Base-by-base conservation (phyloP, 2,113 vertebrate genomes). In the Hirundichthys speculiger region DNA sequence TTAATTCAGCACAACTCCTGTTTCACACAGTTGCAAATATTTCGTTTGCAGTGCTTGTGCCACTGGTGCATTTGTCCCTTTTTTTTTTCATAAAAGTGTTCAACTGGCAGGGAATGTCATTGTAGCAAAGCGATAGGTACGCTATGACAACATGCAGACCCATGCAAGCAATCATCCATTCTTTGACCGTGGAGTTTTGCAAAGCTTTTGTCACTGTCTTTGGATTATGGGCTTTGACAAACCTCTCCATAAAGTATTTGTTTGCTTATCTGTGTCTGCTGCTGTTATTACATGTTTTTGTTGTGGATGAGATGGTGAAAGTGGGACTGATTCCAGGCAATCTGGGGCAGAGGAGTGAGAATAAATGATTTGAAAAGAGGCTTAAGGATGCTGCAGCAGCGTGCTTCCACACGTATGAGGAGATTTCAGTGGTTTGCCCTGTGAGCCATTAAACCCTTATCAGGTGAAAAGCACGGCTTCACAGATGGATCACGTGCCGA, bases 171-270 rank as follows among this genome's bases (percentile, higher is more conserved):
- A 79, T 71, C 59, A 65, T 56, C 38, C 63, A 21, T 50, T 75
- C 27, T 81, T 79, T 69, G 58, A 56, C 40, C 9, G 18, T 5
- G 3, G 53, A 58, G 22, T 71, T 86, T 61, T 56, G 73, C 58
- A 46, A 20, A 38, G 76, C 74, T 77, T 82, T 80, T 81, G 73
- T 76, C 34, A 60, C 46, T n/a, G 56, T 73, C 45, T 30, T 48
- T 47, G 50, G 75, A 83, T 82, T 77, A 64, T 65, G 68, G 51
- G 46, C 69, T 84, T 80, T 77, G 77, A 63, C 77, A 65, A 63
- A 66, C 46, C 38, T 55, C 69, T 61, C 63, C 0, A 62, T 72
- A 16, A 77, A 77, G 75, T 55, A 64, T 77, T 69, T 84, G 76
- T 84, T 82, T 79, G 73, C 56, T 58, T 75, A 71, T 69, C 46